phyloP scores from a whole-genome alignment of 2,113 vertebrate species.

The Jacana jacana region DNA sequence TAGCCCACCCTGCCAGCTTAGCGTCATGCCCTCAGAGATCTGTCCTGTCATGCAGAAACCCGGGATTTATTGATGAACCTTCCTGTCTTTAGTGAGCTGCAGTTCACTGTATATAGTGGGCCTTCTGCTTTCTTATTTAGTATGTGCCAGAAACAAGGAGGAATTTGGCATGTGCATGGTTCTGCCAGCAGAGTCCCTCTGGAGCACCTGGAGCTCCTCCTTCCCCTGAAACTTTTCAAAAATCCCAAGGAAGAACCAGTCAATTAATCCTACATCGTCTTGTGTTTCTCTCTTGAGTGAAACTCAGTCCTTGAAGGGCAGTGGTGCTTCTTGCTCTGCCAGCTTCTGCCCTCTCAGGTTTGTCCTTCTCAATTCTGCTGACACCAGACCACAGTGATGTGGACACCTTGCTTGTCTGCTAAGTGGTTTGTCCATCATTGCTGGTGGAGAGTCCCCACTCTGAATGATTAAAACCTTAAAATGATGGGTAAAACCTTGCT shows the following conservation, averaged over 20 bases:
- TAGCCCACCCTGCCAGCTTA: not conserved
- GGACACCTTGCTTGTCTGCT: accelerated
- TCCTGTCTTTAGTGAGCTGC: too few species aligned
- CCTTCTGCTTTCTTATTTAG: not conserved
- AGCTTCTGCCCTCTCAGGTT: not conserved
- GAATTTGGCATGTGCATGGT: not conserved
- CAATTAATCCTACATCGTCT: not conserved
- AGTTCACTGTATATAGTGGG: not conserved
- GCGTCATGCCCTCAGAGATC: not conserved
- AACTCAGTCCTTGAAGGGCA: not conserved
- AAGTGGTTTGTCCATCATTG: not conserved
- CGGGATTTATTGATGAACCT: not conserved
- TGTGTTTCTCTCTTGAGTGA: not conserved
- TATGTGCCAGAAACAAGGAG: not conserved
- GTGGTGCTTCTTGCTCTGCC: not conserved
- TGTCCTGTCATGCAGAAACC: not conserved
- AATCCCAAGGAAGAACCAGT: not conserved
- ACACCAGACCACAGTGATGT: not conserved
- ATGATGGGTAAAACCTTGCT: not conserved
- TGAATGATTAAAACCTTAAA: not conserved
- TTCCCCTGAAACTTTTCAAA: not conserved
- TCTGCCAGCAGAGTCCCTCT: not conserved
- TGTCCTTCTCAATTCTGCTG: not conserved
- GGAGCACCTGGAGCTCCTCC: not conserved
- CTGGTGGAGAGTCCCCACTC: not conserved